These are phyloP conservation scores for Tichodroma muraria DNA, from an alignment of 2,113 vertebrate genomes.

Conservation along the genomic window DNA sequence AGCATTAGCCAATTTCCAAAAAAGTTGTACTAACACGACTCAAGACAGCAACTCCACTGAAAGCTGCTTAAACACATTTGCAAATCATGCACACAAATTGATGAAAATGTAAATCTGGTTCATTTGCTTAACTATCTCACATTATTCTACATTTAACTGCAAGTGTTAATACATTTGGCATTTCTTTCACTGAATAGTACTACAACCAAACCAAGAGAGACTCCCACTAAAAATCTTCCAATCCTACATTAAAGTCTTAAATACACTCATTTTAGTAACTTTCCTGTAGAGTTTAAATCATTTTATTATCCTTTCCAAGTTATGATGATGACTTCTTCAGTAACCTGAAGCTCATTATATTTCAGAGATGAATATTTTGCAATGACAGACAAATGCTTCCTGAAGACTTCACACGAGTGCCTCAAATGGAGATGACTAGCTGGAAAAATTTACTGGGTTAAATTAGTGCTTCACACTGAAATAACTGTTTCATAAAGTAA, in stretches of 20 bases:
- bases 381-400: background rate
- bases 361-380: background rate
- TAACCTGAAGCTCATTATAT: background rate
- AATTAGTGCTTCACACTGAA: background rate
- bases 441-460: background rate
- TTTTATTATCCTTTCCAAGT: background rate
- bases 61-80: background rate
- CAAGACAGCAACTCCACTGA: background rate
- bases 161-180: background rate
- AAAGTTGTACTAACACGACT: background rate
- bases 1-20: background rate
- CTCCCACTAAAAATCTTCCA: background rate
- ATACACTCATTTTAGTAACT: background rate
- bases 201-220: background rate
- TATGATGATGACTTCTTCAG: background rate
- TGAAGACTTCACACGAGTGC: background rate
- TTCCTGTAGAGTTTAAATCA: background rate
- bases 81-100: background rate
- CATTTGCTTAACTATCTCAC: background rate
- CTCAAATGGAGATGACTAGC: background rate
- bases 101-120: background rate
- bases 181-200: background rate
- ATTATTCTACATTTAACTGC: background rate
- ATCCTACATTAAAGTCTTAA: background rate
- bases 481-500: background rate